These are phyloP conservation scores for Nibea albiflora DNA, from an alignment of 2,113 vertebrate species.

Conservation along the genomic window DNA sequence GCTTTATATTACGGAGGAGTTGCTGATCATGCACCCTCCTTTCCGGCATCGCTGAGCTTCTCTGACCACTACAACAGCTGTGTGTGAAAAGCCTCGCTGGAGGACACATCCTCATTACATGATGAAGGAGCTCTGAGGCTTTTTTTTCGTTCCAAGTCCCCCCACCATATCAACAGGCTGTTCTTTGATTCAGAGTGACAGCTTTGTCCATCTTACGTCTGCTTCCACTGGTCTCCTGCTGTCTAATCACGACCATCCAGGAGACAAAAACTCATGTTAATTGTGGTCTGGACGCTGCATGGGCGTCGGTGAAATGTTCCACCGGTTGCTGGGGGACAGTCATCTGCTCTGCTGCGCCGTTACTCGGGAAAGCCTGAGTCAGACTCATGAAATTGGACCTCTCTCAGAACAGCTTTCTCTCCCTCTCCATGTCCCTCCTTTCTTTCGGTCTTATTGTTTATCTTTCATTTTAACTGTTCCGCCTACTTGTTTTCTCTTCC, in stretches of 20 bases:
- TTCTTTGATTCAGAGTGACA: slow-evolving; percentile 13
- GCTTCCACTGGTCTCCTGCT: slow-evolving; percentile 20
- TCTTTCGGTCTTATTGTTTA: slow-evolving; percentile 1
- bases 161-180: not conserved
- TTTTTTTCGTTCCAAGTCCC: not conserved
- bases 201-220: slow-evolving; percentile 21
- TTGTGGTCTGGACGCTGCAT: slow-evolving; percentile 18
- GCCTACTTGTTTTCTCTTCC: not conserved
- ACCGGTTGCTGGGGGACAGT: slow-evolving; percentile 34
- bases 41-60: not conserved
- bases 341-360: slow-evolving; percentile 33
- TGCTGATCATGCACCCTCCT: not conserved
- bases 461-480: slow-evolving; percentile 7
- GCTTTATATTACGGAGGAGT: not conserved
- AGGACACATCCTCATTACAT: slow-evolving; percentile 27
- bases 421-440: not conserved
- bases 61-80: slow-evolving; percentile 34
- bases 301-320: slow-evolving; percentile 58
- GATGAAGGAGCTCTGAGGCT: slow-evolving; percentile 3
- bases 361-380: slow-evolving; percentile 76
- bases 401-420: slow-evolving; percentile 26
- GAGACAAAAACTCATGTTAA: slow-evolving; percentile 35
- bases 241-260: slow-evolving; percentile 40
- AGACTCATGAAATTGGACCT: slow-evolving; percentile 62
- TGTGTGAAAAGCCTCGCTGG: not conserved